Evolutionary conservation across 2,888 invertebrate genomes (phyloP), one percentile per base, ranked within the genome.

Genomic region (Diarsia mendica): DNA sequence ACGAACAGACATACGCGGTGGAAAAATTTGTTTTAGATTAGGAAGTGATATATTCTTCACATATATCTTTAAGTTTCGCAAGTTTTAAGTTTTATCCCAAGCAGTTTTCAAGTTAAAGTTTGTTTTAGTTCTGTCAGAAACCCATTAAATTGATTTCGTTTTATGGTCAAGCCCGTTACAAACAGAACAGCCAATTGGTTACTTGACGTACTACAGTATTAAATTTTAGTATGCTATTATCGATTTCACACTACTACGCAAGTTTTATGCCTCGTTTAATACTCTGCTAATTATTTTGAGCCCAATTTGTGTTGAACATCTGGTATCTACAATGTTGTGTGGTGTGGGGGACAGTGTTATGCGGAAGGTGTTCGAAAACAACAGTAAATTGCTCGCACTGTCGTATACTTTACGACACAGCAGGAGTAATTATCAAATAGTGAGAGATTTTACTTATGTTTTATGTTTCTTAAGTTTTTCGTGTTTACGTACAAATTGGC

Each of bases 221-320:
- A 89, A 90, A 87, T 87, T 91, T 90, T 90, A 91, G 86, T 88
- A 87, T 85, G 88, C 89, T 86, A 91, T 93, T 92, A 93, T 90
- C 89, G 89, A 91, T 91, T 90, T 91, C 90, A 90, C 93, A 91
- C 90, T 88, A 83, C 85, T 89, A 85, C 90, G 92, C 83, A 80
- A 87, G 77, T 84, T 93, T 93, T 93, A 93, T 90, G 89, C 89
- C 88, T 89, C 79, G 87, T 91, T 93, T 93, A 92, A 94, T 92
- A 92, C 91, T 90, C 88, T 80, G 93, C 92, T 95, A 94, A 94
- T 93, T 92, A 93, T 91, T 86, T 85, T 82, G 84, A 86, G 76
- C 73, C 84, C 87, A 87, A 87, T 87, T 80, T 77, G 70, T 77
- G 75, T 81, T 71, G 65, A 80, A 85, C 85, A 87, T 87, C 82